Percentiles rank a stretch among this genome's conserved stretches.
These are phyloP conservation scores for Drosophila arizonae DNA, from an alignment of 1,140 invertebrate species.

Conservation along the genomic window DNA sequence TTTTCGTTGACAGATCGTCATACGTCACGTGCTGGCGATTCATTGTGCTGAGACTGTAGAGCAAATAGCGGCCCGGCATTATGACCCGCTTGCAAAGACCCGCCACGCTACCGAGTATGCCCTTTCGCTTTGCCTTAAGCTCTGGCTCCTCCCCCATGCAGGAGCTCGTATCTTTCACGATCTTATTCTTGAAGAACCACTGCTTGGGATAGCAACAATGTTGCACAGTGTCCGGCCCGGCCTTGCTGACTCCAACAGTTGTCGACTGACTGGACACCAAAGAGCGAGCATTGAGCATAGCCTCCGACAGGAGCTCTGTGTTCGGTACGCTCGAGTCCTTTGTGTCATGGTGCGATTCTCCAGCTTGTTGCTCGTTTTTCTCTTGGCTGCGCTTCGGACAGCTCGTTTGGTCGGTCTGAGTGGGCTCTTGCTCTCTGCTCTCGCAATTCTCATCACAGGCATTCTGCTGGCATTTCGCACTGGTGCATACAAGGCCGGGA, in stretches of 20 bases:
- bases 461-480: background rate
- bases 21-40: background rate
- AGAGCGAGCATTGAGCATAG: too few species aligned
- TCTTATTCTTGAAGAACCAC: background rate
- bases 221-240: too few species aligned
- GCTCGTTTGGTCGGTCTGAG: background rate
- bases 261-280: too few species aligned
- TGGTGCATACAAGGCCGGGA: background rate
- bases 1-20: background rate
- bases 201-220: background rate
- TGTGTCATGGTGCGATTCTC: too few species aligned
- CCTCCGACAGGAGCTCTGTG: too few species aligned
- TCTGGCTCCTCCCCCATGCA: background rate
- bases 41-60: constrained; percentile 43
- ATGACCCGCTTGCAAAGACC: constrained; percentile 36
- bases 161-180: background rate
- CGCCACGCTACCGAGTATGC: constrained; percentile 13
- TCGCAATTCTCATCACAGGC: background rate
- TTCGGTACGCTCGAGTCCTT: too few species aligned
- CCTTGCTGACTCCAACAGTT: too few species aligned
- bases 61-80: constrained; percentile 41
- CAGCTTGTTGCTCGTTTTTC: too few species aligned
- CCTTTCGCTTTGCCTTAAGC: background rate
- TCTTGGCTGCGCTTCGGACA: too few species aligned
- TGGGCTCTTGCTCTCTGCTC: background rate